These are phyloP conservation scores for Medauroidea extradentata DNA, from an alignment of 1,140 invertebrate species.

Conservation along the genomic window DNA sequence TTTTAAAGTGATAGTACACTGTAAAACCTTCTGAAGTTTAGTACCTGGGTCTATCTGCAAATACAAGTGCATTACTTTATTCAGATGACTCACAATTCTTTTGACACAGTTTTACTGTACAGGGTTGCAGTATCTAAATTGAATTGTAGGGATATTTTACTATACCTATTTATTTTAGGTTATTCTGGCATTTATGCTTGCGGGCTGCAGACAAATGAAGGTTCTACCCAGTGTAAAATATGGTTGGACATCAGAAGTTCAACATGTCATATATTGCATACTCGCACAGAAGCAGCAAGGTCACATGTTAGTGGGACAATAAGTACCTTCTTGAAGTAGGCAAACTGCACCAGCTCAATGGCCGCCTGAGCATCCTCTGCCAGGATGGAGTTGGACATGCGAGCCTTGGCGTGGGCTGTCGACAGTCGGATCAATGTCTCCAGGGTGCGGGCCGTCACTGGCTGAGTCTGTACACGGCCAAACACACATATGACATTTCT, in stretches of 20 bases:
- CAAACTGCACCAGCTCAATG: slow-evolving; percentile 95
- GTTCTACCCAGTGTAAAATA: not conserved
- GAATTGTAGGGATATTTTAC: too few relatives aligned
- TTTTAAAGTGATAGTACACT: too few relatives aligned
- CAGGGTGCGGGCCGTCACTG: slow-evolving; percentile 93
- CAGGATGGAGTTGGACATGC: slow-evolving; percentile 80
- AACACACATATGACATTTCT: too few relatives aligned
- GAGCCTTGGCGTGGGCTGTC: slow-evolving; percentile 96
- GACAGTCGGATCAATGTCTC: slow-evolving; percentile 97
- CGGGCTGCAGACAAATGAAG: not conserved
- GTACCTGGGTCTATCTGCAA: too few relatives aligned
- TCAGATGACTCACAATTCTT: too few relatives aligned
- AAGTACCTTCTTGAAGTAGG: slow-evolving; percentile 94
- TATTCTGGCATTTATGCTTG: not conserved
- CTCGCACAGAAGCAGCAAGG: not conserved
- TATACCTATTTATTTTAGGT: not conserved
- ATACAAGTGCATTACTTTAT: too few relatives aligned
- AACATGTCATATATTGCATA: not conserved
- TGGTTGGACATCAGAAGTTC: not conserved
- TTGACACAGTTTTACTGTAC: too few relatives aligned
- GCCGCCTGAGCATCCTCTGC: slow-evolving; percentile 84
- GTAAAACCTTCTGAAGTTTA: too few relatives aligned
- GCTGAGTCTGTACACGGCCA: slow-evolving; percentile 74
- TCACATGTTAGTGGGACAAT: not conserved
- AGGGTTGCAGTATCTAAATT: too few relatives aligned